Evolutionary conservation across 2,113 vertebrate genomes (phyloP).

Genomic region (Corapipo altera): DNA sequence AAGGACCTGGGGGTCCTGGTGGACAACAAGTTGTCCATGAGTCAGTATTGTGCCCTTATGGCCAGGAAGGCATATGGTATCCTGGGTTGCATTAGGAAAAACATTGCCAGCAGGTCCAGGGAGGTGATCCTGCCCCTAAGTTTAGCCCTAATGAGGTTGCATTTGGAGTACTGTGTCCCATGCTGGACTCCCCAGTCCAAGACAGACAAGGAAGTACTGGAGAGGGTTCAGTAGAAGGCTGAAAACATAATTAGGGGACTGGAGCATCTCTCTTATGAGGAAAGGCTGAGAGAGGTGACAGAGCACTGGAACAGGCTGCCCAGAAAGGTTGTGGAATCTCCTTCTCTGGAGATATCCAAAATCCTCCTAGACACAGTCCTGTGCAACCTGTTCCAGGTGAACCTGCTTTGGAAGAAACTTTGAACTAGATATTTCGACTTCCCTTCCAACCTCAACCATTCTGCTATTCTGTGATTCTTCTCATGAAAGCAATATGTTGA

Average conservation of each 20-base stretch:
- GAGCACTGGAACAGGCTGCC: not conserved
- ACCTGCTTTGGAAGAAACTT: not conserved
- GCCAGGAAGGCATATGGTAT: too few relatives aligned
- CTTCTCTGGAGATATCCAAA: not conserved
- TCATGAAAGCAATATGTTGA: not conserved
- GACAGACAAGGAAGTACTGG: not conserved
- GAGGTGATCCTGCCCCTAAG: not conserved
- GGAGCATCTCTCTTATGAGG: not conserved
- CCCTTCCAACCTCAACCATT: not conserved
- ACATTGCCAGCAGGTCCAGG: too few relatives aligned
- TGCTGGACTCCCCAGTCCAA: fast-evolving
- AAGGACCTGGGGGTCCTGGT: not conserved
- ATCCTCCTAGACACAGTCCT: not conserved
- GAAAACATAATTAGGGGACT: not conserved
- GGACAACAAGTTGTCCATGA: not conserved
- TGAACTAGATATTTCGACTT: not conserved
- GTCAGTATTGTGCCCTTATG: not conserved
- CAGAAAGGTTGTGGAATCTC: not conserved
- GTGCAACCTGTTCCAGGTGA: not conserved
- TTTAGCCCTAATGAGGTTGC: not conserved
- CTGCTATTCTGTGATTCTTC: not conserved
- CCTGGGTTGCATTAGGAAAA: not conserved
- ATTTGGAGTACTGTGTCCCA: not conserved
- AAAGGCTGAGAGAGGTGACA: not conserved
- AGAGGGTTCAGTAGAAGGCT: not conserved